Evolutionary conservation across 2,797 vertebrate species (phyloP).

Genomic region (Rhinichthys osculus): DNA sequence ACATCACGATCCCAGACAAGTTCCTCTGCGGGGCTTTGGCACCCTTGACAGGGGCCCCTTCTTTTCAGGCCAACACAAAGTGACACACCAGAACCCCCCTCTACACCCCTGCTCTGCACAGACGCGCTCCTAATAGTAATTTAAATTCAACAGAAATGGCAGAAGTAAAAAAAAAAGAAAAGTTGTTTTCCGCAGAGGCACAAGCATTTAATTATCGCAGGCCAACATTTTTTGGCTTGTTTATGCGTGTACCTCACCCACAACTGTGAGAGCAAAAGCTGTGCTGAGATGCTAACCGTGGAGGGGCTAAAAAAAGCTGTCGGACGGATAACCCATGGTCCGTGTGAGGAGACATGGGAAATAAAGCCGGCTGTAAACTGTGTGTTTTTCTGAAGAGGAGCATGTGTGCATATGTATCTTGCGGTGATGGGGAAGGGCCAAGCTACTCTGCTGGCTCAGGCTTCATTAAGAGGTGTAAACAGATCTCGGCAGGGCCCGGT

Average conservation of each 20-base stretch:
- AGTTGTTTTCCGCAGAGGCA: conserved; percentile 89
- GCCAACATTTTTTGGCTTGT: conserved; percentile 78
- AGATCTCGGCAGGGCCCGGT: conserved; percentile 67
- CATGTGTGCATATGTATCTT: conserved; percentile 65
- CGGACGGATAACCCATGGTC: conserved; percentile 37
- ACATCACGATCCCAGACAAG: conserved; percentile 91
- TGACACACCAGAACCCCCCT: conserved; percentile 75
- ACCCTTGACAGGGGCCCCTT: conserved; percentile 86
- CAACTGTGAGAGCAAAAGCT: conserved; percentile 78
- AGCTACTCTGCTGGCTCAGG: conserved; percentile 66
- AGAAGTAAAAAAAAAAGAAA: conserved; percentile 60
- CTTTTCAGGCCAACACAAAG: conserved; percentile 86
- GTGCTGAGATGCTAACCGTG: conserved; percentile 74
- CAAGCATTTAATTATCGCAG: conserved; percentile 88
- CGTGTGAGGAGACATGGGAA: conserved; percentile 70
- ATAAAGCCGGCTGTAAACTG: conserved; percentile 70
- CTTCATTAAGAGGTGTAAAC: conserved; percentile 80
- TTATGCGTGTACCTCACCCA: conserved; percentile 71
- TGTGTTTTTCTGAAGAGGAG: conserved; percentile 70
- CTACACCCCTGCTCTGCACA: conserved; percentile 37
- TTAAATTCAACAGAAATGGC: conserved; percentile 38
- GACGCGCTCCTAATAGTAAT: conserved; percentile 50
- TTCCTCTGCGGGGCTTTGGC: conserved; percentile 91
- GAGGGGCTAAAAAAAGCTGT: conserved; percentile 67
- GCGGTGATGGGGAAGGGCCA: conserved; percentile 75